Evolutionary conservation across 2,888 invertebrate species (phyloP).

Genomic region (Lagria hirta): DNA sequence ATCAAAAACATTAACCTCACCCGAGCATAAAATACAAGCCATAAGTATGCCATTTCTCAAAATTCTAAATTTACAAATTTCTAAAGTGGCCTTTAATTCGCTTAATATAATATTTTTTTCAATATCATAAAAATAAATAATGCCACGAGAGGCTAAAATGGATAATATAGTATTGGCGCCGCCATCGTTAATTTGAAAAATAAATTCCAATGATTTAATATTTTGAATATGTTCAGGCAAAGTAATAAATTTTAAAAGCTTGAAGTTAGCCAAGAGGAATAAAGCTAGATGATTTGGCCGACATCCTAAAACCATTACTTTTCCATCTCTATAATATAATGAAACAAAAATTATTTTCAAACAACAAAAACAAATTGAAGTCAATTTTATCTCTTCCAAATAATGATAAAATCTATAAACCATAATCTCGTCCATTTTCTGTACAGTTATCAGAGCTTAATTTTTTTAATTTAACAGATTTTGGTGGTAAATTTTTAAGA

Average conservation of each 20-base stretch:
- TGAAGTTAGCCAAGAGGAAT: conserved; percentile 64
- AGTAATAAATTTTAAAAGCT: conserved; percentile 59
- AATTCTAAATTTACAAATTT: conserved; percentile 58
- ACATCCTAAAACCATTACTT: conserved; percentile 66
- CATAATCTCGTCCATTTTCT: background rate
- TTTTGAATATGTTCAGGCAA: conserved; percentile 59
- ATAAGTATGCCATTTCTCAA: conserved; percentile 62
- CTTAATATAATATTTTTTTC: conserved; percentile 56
- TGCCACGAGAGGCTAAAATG: conserved; percentile 58
- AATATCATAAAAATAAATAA: conserved; percentile 60
- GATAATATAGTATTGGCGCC: conserved; percentile 64
- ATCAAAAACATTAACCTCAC: conserved; percentile 62
- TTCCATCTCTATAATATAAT: conserved; percentile 57
- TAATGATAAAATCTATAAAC: background rate
- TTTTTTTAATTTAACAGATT: background rate
- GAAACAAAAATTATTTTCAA: conserved; percentile 4
- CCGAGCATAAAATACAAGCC: conserved; percentile 59
- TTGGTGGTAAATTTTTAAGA: too few species aligned
- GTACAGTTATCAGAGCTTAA: background rate
- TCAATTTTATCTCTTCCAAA: too few species aligned
- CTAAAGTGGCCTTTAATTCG: conserved; percentile 54
- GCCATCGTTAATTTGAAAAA: conserved; percentile 65
- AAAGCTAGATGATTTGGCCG: conserved; percentile 59
- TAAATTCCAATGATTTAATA: conserved; percentile 60
- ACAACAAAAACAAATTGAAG: background rate